These are phyloP conservation scores for Berghia stephanieae DNA, from an alignment of 1,140 invertebrate species.

Conservation along the genomic window DNA sequence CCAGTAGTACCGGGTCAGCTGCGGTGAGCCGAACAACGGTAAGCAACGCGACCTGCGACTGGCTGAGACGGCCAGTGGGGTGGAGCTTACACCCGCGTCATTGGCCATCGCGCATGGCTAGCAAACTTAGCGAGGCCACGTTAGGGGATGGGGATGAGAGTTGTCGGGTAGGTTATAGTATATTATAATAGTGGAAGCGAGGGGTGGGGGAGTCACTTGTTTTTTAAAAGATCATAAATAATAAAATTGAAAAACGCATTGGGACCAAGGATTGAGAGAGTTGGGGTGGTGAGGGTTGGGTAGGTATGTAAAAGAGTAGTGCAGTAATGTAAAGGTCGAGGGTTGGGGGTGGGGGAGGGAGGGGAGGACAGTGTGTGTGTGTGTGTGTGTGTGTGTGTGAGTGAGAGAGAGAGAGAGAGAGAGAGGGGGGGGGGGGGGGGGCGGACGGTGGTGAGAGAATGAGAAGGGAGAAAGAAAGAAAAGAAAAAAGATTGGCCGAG, in stretches of 20 bases:
- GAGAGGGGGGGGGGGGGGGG: neutral
- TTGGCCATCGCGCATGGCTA: slow-evolving; percentile 14
- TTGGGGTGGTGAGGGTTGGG: too few relatives aligned
- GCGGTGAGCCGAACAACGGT: slow-evolving; percentile 18
- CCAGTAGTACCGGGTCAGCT: slow-evolving; percentile 41
- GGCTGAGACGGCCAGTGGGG: slow-evolving; percentile 25
- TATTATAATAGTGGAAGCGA: neutral
- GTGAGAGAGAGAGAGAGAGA: slow-evolving; percentile 3
- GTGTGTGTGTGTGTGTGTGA: neutral
- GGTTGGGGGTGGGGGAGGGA: neutral
- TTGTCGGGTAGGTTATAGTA: neutral
- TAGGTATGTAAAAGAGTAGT: too few relatives aligned
- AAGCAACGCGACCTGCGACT: slow-evolving; percentile 25
- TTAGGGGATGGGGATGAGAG: slow-evolving; percentile 10
- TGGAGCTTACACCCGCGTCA: slow-evolving; percentile 13
- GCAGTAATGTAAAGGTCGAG: neutral
- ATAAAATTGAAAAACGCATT: too few relatives aligned
- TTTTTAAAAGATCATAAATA: too few relatives aligned
- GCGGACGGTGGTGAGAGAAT: neutral
- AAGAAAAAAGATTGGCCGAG: neutral
- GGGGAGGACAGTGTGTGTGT: neutral
- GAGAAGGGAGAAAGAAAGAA: neutral
- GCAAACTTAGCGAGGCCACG: slow-evolving; percentile 24
- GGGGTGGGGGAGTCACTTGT: slow-evolving; percentile 8
- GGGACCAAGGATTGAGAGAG: too few relatives aligned